Base-by-base conservation (phyloP, 1,140 invertebrate genomes). In the Drosophila chauvacae region DNA sequence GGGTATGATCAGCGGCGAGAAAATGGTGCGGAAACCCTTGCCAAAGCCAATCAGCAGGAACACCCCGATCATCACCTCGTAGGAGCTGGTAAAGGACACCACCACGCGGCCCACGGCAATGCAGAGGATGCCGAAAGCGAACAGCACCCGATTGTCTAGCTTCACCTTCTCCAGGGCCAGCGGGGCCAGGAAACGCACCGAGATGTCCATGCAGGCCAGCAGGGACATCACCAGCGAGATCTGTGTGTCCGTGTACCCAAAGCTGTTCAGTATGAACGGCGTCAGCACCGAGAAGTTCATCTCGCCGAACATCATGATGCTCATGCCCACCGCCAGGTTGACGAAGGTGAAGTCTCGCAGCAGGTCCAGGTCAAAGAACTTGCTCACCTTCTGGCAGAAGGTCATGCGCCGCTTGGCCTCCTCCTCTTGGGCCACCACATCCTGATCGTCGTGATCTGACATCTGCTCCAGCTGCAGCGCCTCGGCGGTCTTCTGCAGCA, bases 21-120 rank as follows among this genome's bases (percentile, higher is more conserved):
- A 96, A 0, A 96, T 95, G 44, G 95, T 95, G 60, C 95, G 93
- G 18, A 96, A 92, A 0, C 95, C 95, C 92, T 96, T 96, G 35
- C 95, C 94, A 3, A 96, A 91, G 9, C 96, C 96, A 39, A 96
- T 92, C 1, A 92, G 55, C 9, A 91, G 30, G 28, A 91, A 92
- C 0, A 88, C 69, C 0, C 57, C 76, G 14, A 92, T 57, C n/a
- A 91, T 50, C 5, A 85, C 73, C 33, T 90, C n/a, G 33, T 69
- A 90, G 0, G 85, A 91, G 4, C 42, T 66, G 42, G 88, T 81
- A 7, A 88, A n/a, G 4, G 91, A 70, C 16, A 92, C 79, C 28
- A 92, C 61, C n/a, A 92, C 44, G 2, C 96, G 94, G 30, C 94
- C 94, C 48, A 94, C 82, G 2, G 95, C 94, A 80, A 96, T 94